Conservation (phyloP, 2,797 vertebrate species). For the Macroramphosus scolopax region DNA sequence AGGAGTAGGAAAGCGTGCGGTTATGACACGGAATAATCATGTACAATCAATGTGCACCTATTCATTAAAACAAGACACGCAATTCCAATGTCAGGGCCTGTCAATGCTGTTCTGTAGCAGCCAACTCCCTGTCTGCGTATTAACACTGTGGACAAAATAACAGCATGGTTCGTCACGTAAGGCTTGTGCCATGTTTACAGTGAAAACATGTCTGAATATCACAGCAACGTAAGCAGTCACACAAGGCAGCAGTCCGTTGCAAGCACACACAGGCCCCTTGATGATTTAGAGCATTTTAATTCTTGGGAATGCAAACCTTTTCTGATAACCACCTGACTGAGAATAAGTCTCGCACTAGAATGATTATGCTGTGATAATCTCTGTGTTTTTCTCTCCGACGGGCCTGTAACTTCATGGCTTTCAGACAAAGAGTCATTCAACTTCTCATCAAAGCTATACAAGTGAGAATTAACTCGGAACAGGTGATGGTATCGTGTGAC, state of each 20-base stretch:
- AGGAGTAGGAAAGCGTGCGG: too few relatives aligned
- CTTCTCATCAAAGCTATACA: too few relatives aligned
- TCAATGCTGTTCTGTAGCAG: slow-evolving; percentile 33
- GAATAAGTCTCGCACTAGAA: slow-evolving; percentile 17
- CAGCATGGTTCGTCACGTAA: slow-evolving; percentile 45
- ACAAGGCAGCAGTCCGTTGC: slow-evolving; percentile 55
- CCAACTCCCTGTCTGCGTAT: slow-evolving; percentile 57
- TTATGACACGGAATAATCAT: too few relatives aligned
- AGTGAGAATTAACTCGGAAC: too few relatives aligned
- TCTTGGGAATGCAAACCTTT: slow-evolving; percentile 59
- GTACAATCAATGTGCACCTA: too few relatives aligned
- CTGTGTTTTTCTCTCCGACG: slow-evolving; percentile 12
- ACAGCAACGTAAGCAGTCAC: slow-evolving; percentile 48
- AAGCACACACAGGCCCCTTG: slow-evolving; percentile 61
- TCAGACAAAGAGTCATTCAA: slow-evolving; percentile 26
- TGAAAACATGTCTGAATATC: slow-evolving; percentile 64
- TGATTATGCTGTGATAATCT: slow-evolving; percentile 37
- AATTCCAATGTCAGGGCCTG: slow-evolving; percentile 47
- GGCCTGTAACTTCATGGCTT: slow-evolving; percentile 34
- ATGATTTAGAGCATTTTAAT: slow-evolving; percentile 61
- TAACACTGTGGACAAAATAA: slow-evolving; percentile 60
- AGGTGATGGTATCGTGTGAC: too few relatives aligned
- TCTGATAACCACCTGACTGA: slow-evolving; percentile 52
- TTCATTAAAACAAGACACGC: slow-evolving; percentile 30
- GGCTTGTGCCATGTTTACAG: slow-evolving; percentile 56